Evolutionary conservation across 2,113 vertebrate genomes (phyloP).

Genomic region (Syngnathus floridae): DNA sequence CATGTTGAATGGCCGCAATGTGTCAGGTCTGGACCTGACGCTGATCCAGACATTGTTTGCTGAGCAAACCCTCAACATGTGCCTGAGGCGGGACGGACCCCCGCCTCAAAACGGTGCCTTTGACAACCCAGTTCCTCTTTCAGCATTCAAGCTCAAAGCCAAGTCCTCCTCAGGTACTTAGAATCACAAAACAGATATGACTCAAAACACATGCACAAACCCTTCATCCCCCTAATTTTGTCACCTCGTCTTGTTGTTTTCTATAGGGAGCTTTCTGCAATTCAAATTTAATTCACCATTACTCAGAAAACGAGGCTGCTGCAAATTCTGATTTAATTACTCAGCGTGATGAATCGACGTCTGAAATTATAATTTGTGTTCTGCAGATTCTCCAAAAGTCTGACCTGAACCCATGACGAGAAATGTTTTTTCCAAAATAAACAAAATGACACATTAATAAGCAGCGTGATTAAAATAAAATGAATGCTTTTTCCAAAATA

Average conservation of each 20-base stretch:
- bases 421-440: not conserved
- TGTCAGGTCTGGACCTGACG: conserved; percentile 78
- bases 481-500: not conserved
- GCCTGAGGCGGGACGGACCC: conserved; percentile 63
- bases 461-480: not conserved
- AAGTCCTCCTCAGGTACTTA: conserved; percentile 77
- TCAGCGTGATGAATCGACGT: not conserved
- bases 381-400: not conserved
- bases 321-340: not conserved
- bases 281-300: not conserved
- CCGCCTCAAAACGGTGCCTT: conserved; percentile 45
- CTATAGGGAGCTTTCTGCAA: not conserved
- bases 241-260: not conserved
- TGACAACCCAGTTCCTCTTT: conserved; percentile 53
- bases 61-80: conserved; percentile 76
- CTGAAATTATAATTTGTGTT: not conserved
- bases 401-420: not conserved
- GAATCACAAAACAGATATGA: not conserved
- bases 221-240: not conserved
- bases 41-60: conserved; percentile 86
- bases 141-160: conserved; percentile 73
- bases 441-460: not conserved
- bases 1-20: conserved; percentile 79
- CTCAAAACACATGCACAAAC: not conserved
- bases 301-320: not conserved